Conservation (phyloP, 2,888 invertebrate species). For the Nymphalis polychloros region DNA sequence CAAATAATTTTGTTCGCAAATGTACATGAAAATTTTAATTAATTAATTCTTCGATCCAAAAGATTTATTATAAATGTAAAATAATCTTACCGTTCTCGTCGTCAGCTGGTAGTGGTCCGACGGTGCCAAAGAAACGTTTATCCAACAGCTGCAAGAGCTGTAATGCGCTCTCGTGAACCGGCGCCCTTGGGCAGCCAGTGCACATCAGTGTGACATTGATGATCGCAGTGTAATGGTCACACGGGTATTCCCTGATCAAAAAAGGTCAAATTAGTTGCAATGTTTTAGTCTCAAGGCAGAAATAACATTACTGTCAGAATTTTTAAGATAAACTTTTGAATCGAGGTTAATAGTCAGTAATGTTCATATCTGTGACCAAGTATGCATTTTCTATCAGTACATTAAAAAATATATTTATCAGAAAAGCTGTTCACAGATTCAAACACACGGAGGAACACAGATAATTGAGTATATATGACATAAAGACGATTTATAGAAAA, state of each 20-base stretch:
- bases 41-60: slow-evolving; percentile 5
- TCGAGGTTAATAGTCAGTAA: too few relatives aligned
- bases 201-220: slow-evolving; percentile 98
- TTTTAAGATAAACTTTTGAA: too few relatives aligned
- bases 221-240: slow-evolving; percentile 98
- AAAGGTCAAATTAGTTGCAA: slow-evolving; percentile 9
- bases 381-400: too few relatives aligned
- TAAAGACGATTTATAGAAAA: too few relatives aligned
- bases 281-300: neutral
- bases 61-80: neutral
- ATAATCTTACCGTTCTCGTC: slow-evolving; percentile 85
- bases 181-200: slow-evolving; percentile 95
- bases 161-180: slow-evolving; percentile 96
- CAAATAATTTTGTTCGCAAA: too few relatives aligned
- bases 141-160: slow-evolving; percentile 96
- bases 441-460: too few relatives aligned
- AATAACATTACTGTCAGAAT: too few relatives aligned
- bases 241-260: slow-evolving; percentile 93
- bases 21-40: too few relatives aligned
- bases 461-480: too few relatives aligned
- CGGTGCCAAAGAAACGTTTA: slow-evolving; percentile 95
- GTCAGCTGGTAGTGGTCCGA: slow-evolving; percentile 84
- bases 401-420: too few relatives aligned
- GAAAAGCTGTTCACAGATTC: too few relatives aligned
- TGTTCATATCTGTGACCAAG: too few relatives aligned